Evolutionary conservation across 1,140 invertebrate genomes (phyloP).

Genomic region (Orchesella cincta): DNA sequence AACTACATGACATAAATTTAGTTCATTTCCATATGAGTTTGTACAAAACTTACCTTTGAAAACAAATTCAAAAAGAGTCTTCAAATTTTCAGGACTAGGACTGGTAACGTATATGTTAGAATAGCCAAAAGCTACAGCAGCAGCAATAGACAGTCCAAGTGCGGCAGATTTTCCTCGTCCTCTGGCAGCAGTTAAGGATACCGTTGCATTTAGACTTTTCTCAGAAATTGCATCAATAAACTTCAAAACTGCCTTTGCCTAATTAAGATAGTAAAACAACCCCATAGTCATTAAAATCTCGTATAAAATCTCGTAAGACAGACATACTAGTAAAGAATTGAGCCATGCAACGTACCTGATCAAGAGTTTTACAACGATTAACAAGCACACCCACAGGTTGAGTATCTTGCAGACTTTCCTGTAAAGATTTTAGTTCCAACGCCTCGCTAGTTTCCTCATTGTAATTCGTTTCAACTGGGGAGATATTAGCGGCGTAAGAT

Average conservation of each 20-base stretch:
- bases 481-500: slow-evolving; percentile 79
- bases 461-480: slow-evolving; percentile 62
- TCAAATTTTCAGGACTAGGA: slow-evolving; percentile 97
- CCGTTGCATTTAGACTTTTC: slow-evolving; percentile 83
- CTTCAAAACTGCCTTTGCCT: slow-evolving; percentile 85
- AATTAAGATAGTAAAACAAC: slow-evolving; percentile 42
- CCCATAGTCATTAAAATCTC: neutral
- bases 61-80: slow-evolving; percentile 96
- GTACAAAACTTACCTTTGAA: slow-evolving; percentile 70
- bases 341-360: slow-evolving; percentile 67
- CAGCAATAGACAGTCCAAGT: slow-evolving; percentile 88
- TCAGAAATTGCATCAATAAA: slow-evolving; percentile 95
- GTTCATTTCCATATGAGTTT: neutral
- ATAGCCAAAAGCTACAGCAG: slow-evolving; percentile 83
- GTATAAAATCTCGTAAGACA: neutral
- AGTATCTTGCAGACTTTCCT: slow-evolving; percentile 78
- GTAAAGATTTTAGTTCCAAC: slow-evolving; percentile 68
- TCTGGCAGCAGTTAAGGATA: slow-evolving; percentile 92
- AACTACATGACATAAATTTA: slow-evolving; percentile 1
- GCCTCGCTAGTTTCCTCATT: slow-evolving; percentile 57
- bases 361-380: slow-evolving; percentile 87
- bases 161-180: slow-evolving; percentile 98
- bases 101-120: slow-evolving; percentile 98
- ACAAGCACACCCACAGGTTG: slow-evolving; percentile 89
- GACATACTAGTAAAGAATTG: neutral